phyloP scores from a whole-genome alignment of 2,888 invertebrate genomes.

The Apoderus coryli region DNA sequence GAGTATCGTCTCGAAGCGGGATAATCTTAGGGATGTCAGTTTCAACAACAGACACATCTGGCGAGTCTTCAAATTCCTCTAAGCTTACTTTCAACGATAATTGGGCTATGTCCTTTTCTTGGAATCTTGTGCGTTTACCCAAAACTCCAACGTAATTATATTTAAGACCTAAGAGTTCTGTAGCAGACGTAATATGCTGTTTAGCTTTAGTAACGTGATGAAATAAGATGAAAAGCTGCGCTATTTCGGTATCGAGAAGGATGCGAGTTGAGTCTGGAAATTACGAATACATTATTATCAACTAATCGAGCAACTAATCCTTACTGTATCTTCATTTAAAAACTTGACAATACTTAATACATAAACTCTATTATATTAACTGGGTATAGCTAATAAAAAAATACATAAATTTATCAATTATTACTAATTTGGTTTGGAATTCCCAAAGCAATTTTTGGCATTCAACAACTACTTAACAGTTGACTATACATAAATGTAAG shows the following conservation, averaged over 20 bases:
- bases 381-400: too few relatives aligned
- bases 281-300: too few relatives aligned
- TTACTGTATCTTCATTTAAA: too few relatives aligned
- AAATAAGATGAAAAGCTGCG: constrained; percentile 57
- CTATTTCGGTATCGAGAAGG: constrained; percentile 41
- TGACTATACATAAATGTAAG: too few relatives aligned
- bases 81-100: constrained; percentile 50
- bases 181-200: constrained; percentile 48
- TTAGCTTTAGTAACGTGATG: constrained; percentile 57
- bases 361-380: too few relatives aligned
- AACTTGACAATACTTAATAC: too few relatives aligned
- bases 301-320: too few relatives aligned
- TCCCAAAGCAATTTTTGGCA: too few relatives aligned
- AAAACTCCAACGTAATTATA: constrained; percentile 61
- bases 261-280: constrained; percentile 21
- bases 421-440: too few relatives aligned
- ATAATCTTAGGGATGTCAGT: constrained; percentile 51
- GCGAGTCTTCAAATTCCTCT: neutral
- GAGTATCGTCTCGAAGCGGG: constrained; percentile 70
- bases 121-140: constrained; percentile 83
- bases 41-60: constrained; percentile 29
- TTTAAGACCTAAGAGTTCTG: constrained; percentile 47
- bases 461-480: too few relatives aligned
- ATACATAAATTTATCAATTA: too few relatives aligned
- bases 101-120: constrained; percentile 70